Percentiles rank a stretch among this genome's conserved stretches.
Evolutionary conservation across 1,140 invertebrate genomes (phyloP).

Genomic region (Hestina assimilis): DNA sequence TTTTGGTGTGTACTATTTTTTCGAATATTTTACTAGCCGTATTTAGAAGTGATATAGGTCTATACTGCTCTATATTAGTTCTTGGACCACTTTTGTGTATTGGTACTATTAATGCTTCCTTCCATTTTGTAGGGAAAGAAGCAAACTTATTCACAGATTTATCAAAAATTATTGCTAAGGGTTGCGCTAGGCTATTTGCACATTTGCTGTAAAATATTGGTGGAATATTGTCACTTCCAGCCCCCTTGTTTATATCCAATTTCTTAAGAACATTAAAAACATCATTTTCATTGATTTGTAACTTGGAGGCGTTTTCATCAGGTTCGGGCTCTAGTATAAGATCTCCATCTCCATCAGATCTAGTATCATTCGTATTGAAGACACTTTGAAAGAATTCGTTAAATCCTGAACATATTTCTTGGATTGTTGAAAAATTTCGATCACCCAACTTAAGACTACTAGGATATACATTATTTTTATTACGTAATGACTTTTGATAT

Average conservation of each 20-base stretch:
- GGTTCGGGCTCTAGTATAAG: background rate
- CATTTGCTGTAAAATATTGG: too few species aligned
- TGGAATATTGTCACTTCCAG: conserved; percentile 16
- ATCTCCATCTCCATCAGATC: background rate
- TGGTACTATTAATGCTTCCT: conserved; percentile 15
- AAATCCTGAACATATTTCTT: background rate
- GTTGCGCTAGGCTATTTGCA: too few species aligned
- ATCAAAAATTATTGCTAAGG: conserved; percentile 13
- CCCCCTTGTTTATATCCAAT: conserved; percentile 17
- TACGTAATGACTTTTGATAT: background rate
- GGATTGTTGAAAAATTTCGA: background rate
- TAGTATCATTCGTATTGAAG: background rate
- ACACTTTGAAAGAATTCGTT: background rate
- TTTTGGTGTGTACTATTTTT: background rate
- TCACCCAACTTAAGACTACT: background rate
- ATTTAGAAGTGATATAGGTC: conserved; percentile 8
- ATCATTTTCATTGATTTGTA: background rate
- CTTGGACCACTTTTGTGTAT: conserved; percentile 12
- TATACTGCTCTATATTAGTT: conserved; percentile 4
- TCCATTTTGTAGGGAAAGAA: conserved; percentile 9
- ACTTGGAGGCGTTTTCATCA: background rate
- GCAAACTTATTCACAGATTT: conserved; percentile 4
- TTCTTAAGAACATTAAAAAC: conserved; percentile 5
- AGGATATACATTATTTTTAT: background rate
- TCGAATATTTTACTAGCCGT: conserved; percentile 10